Evolutionary conservation across 2,113 vertebrate genomes (phyloP).

Genomic region (Panthera uncia): DNA sequence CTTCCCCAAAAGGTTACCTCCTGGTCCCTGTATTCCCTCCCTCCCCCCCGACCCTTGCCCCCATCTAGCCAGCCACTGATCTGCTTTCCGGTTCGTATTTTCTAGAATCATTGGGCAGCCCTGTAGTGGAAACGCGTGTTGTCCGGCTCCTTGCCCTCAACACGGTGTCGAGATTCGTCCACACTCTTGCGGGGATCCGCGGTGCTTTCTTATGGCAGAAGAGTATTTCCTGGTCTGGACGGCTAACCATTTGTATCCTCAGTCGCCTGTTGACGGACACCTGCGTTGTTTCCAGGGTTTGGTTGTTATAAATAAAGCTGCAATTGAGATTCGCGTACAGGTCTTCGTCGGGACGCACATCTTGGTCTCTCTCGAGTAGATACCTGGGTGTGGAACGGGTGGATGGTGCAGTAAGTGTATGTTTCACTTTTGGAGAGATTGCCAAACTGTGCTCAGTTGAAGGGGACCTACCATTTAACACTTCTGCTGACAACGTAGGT

Average conservation of each 20-base stretch:
- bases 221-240: background rate
- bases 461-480: background rate
- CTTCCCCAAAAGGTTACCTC: background rate
- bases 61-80: background rate
- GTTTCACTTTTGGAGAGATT: background rate
- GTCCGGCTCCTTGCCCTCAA: background rate
- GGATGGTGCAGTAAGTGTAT: background rate
- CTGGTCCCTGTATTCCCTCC: background rate
- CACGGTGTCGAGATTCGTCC: background rate
- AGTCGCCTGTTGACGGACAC: background rate
- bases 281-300: background rate
- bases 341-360: background rate
- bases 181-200: no score
- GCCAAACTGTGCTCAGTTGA: background rate
- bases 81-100: background rate
- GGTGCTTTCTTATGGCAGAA: background rate
- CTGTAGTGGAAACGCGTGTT: background rate
- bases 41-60: fast-evolving
- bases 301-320: background rate
- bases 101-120: background rate
- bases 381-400: background rate
- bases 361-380: background rate
- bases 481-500: fast-evolving
- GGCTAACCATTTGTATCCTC: background rate
- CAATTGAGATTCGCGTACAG: background rate